Evolutionary conservation across 2,888 invertebrate genomes (phyloP), one percentile per base, ranked within the genome.

Genomic region (Synergus japonicus): DNA sequence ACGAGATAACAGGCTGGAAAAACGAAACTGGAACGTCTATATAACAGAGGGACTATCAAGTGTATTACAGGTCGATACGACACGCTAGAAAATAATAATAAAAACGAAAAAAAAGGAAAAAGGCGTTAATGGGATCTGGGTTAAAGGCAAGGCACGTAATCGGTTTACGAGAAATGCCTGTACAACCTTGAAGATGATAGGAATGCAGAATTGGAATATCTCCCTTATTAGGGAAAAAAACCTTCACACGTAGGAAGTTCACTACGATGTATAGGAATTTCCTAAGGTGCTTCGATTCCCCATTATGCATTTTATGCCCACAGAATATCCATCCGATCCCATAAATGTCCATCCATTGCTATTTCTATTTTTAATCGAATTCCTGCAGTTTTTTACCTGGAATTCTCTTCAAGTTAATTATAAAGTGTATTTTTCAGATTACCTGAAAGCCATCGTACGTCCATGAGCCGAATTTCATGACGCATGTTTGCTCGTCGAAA

Each of bases 401-500:
- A 46, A 46, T 46, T 46, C 10, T 46, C 2, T 46, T 46, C 46
- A 10, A 12, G 8, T 46, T 46, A 10, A 46, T 4, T 8, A 46
- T 10, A 46, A 2, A 12, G 46, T 49, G 2, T 49, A 43, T 43
- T 8, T 49, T 15, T 49, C 4, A 49, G 49, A 2, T 81, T 76
- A 96, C 96, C 95, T 96, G 96, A 92, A 96, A 96, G 82, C 96
- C 96, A 91, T 96, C 96, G 92, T 97, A 97, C 46, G 97, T 96
- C 97, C 97, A 97, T 44, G 95, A 95, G 86, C 96, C 96, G 89
- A 96, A 97, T 92, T 97, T 97, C 96, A 97, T 96, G 90, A 96
- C 96, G 92, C 97, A 97, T 81, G 96, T 96, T 92, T 97, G 97
- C 92, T 96, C 96, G 92, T 97, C 97, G 92, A 97, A 97, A 44